Conservation (phyloP, 2,888 invertebrate species). For the Tanytarsus gracilentus region DNA sequence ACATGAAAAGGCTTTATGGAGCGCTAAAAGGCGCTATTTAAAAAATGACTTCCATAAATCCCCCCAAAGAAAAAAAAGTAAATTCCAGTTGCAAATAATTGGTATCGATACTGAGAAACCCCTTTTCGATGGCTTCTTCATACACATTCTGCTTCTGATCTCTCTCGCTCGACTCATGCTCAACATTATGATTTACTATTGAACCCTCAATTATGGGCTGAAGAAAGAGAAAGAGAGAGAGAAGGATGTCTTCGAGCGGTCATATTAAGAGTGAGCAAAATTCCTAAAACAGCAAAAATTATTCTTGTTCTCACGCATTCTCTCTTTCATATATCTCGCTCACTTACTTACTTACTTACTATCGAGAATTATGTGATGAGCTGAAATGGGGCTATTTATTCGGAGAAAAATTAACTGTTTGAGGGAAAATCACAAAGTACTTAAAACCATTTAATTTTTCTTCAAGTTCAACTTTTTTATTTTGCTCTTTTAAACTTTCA, state of each 20-base stretch:
- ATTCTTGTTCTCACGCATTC: constrained; percentile 9
- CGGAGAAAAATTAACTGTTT: not conserved
- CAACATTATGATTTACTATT: constrained; percentile 5
- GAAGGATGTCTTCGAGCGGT: not conserved
- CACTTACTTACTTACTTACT: not conserved
- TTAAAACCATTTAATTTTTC: too few species aligned
- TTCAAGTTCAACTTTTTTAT: too few species aligned
- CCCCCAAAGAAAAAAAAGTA: not conserved
- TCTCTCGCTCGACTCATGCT: not conserved
- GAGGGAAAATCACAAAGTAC: too few species aligned
- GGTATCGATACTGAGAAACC: constrained; percentile 2
- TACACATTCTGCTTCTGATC: not conserved
- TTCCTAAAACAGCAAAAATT: not conserved
- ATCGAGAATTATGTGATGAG: not conserved
- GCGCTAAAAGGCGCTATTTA: not conserved
- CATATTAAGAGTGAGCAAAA: not conserved
- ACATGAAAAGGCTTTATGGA: not conserved
- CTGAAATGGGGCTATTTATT: not conserved
- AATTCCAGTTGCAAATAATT: constrained; percentile 13
- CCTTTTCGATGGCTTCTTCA: not conserved
- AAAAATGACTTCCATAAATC: not conserved
- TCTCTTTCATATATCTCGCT: not conserved
- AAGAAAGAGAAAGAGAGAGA: too few species aligned
- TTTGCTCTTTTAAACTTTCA: too few species aligned
- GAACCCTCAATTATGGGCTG: constrained; percentile 9